These are phyloP conservation scores for Ferrisia virgata DNA, from an alignment of 2,888 invertebrate species.

Conservation along the genomic window DNA sequence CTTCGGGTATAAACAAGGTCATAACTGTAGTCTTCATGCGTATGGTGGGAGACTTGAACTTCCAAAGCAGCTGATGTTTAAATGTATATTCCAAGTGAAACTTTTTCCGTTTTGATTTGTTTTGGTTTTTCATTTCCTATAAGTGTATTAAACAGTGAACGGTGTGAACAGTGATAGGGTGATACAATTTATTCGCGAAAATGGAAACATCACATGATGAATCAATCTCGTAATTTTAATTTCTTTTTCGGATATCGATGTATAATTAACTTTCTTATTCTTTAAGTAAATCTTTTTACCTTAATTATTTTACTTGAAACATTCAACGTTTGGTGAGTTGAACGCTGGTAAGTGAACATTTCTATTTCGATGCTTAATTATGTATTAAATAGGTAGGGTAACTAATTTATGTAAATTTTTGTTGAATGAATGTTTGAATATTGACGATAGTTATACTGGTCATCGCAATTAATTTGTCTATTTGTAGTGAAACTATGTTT, in stretches of 20 bases:
- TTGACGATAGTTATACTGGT: too few species aligned
- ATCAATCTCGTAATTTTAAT: slow-evolving; percentile 4
- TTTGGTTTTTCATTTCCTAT: slow-evolving; percentile 21
- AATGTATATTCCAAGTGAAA: slow-evolving; percentile 13
- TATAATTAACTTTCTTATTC: slow-evolving; percentile 30
- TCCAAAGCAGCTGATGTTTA: slow-evolving; percentile 15
- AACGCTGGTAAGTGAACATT: slow-evolving; percentile 12
- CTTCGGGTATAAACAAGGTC: not conserved
- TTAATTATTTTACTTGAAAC: not conserved
- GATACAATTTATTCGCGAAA: not conserved
- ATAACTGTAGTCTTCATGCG: slow-evolving; percentile 19
- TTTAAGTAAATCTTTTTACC: not conserved
- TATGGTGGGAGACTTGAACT: slow-evolving; percentile 28
- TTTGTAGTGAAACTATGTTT: too few species aligned
- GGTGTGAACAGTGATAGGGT: not conserved
- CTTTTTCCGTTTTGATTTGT: slow-evolving; percentile 30
- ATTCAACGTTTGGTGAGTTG: not conserved
- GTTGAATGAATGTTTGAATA: not conserved
- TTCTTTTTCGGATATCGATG: not conserved
- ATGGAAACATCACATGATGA: slow-evolving; percentile 1
- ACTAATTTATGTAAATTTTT: not conserved
- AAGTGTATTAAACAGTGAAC: not conserved
- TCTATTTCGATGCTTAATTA: not conserved
- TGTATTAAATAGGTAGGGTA: not conserved
- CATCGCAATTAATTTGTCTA: too few species aligned